Evolutionary conservation across 2,888 invertebrate genomes (phyloP).

Genomic region (Patella caerulea): DNA sequence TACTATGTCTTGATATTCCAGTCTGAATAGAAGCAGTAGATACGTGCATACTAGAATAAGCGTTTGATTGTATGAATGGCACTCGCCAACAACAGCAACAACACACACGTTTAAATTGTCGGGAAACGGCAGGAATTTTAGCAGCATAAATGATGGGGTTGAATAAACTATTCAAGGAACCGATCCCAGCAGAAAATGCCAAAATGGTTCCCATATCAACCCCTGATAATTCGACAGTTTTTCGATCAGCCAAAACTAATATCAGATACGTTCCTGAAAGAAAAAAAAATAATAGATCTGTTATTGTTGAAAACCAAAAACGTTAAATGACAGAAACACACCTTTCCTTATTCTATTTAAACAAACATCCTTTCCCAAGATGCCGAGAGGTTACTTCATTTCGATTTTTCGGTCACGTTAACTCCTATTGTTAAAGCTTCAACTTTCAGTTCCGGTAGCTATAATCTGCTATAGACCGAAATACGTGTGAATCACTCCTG

Average conservation of each 20-base stretch:
- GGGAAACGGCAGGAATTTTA: constrained; percentile 43
- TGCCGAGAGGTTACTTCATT: too few relatives aligned
- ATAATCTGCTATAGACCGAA: too few relatives aligned
- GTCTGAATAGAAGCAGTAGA: constrained; percentile 6
- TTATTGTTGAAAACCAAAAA: too few relatives aligned
- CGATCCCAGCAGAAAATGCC: constrained; percentile 35
- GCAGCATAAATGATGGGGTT: constrained; percentile 54
- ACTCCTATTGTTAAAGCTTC: too few relatives aligned
- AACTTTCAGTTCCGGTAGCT: too few relatives aligned
- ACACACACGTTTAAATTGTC: constrained; percentile 34
- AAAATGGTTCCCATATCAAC: constrained; percentile 37
- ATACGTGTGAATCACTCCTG: too few relatives aligned
- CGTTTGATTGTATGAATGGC: not conserved
- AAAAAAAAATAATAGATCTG: not conserved
- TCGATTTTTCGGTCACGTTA: too few relatives aligned
- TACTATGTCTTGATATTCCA: not conserved
- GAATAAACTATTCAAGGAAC: constrained; percentile 46
- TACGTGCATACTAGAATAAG: not conserved
- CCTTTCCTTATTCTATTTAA: too few relatives aligned
- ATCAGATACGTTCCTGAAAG: constrained; percentile 20
- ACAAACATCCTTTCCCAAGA: too few relatives aligned
- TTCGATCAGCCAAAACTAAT: constrained; percentile 12
- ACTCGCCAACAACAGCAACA: constrained; percentile 21
- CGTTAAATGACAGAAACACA: too few relatives aligned
- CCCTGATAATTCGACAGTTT: constrained; percentile 11